Percentiles rank a stretch among this genome's conserved stretches.
These are phyloP conservation scores for Pterocles burchelli DNA, from an alignment of 2,113 vertebrate species.

Conservation along the genomic window DNA sequence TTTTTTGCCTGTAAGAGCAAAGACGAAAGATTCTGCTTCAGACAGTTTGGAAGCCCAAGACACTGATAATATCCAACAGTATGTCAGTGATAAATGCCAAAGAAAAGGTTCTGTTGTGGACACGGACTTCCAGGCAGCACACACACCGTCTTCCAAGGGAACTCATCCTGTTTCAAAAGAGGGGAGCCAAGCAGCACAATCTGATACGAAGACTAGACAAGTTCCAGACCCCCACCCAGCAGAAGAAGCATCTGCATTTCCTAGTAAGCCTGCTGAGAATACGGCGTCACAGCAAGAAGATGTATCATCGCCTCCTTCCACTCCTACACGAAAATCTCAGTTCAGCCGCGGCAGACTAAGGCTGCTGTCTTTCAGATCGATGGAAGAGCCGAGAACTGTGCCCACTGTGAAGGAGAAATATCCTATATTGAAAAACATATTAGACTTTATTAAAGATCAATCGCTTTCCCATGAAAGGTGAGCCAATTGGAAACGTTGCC, in stretches of 20 bases:
- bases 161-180: background rate
- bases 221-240: background rate
- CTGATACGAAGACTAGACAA: slow-evolving; percentile 2
- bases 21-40: slow-evolving; percentile 40
- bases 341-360: slow-evolving; percentile 88
- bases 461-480: slow-evolving; percentile 88
- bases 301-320: slow-evolving; percentile 79
- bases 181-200: background rate
- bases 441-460: slow-evolving; percentile 92
- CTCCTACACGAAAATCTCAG: slow-evolving; percentile 81
- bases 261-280: slow-evolving; percentile 73
- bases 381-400: slow-evolving; percentile 84
- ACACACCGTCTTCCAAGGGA: background rate
- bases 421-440: slow-evolving; percentile 84
- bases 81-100: slow-evolving; percentile 17
- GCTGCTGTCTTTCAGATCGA: slow-evolving; percentile 91
- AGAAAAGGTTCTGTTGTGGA: slow-evolving; percentile 75
- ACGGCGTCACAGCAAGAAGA: slow-evolving; percentile 76
- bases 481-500: background rate
- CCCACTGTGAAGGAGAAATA: slow-evolving; percentile 89
- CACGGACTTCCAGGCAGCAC: slow-evolving; percentile 82
- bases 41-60: slow-evolving; percentile 20
- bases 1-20: slow-evolving; percentile 77
- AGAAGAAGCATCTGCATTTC: slow-evolving; percentile 5
- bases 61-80: slow-evolving; percentile 32